phyloP scores from a whole-genome alignment of 2,113 vertebrate species.

The Gadus macrocephalus region DNA sequence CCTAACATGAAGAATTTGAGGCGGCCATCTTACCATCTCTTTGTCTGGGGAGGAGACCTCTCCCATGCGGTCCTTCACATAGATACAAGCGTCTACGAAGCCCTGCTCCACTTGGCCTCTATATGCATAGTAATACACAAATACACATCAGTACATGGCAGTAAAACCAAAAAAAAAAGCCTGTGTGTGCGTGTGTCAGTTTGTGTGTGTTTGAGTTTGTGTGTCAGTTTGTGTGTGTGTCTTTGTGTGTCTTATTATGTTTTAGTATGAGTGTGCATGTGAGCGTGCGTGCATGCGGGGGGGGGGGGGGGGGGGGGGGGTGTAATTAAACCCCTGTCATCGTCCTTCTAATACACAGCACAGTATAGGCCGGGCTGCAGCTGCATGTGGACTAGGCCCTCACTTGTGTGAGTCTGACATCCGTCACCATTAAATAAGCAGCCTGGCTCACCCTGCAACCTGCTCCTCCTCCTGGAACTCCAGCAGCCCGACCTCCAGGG shows the following conservation, averaged over 20 bases:
- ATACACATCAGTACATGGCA: neutral
- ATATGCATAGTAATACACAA: neutral
- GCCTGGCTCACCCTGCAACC: conserved; percentile 61
- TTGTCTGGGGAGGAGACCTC: conserved; percentile 79
- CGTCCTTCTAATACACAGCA: conserved; percentile 22
- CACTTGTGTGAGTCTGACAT: conserved; percentile 25
- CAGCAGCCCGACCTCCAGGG: conserved; percentile 40
- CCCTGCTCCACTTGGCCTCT: conserved; percentile 82
- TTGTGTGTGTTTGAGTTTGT: too few relatives aligned
- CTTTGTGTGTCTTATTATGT: neutral
- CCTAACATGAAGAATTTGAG: too few relatives aligned
- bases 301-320: neutral
- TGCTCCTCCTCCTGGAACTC: conserved; percentile 57
- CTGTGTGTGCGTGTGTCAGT: neutral
- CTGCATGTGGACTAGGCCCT: conserved; percentile 32
- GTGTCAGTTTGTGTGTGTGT: neutral
- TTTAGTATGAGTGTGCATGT: conserved; percentile 3
- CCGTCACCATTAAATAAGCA: neutral
- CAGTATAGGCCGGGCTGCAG: conserved; percentile 6
- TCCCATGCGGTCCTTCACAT: conserved; percentile 81
- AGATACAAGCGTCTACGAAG: conserved; percentile 81
- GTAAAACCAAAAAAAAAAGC: too few relatives aligned
- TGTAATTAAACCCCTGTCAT: conserved; percentile 44
- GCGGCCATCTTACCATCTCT: conserved; percentile 77
- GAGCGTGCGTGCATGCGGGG: conserved; percentile 1